Conservation (phyloP, 1,140 invertebrate genomes). For the Odontomachus brunneus region DNA sequence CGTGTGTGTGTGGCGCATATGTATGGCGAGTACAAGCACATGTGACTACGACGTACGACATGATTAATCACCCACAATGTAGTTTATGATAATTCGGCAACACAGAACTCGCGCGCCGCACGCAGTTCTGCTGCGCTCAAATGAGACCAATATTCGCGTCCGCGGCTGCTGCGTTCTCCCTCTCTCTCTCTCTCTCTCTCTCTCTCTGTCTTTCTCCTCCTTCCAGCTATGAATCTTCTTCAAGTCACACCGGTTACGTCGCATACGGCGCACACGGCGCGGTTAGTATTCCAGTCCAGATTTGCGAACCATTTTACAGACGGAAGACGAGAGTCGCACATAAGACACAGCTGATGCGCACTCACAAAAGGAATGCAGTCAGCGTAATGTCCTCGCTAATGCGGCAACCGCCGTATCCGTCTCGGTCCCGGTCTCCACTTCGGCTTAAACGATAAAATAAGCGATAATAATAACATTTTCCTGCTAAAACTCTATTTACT, state of each 20-base stretch:
- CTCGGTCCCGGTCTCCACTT: neutral
- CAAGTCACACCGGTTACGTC: conserved; percentile 43
- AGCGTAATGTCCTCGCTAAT: conserved; percentile 24
- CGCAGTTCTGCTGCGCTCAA: neutral
- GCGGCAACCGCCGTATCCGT: neutral
- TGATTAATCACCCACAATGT: conserved; percentile 28
- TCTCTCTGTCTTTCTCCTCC: no score
- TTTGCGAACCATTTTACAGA: conserved; percentile 31
- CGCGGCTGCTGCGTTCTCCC: no score
- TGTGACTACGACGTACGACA: conserved; percentile 9
- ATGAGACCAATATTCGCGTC: no score
- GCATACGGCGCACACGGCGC: conserved; percentile 20
- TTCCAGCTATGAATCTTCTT: conserved; percentile 46
- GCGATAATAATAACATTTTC: conserved; percentile 11
- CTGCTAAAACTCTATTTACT: neutral
- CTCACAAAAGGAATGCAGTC: conserved; percentile 34
- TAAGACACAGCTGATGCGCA: conserved; percentile 46
- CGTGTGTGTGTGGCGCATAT: no score
- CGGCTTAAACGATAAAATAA: conserved; percentile 10
- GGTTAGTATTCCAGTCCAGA: conserved; percentile 21
- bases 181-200: no score
- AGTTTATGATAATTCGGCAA: conserved; percentile 48
- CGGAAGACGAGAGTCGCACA: conserved; percentile 9
- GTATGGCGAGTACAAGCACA: neutral
- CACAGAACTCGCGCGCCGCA: neutral